A percentile compares a stretch with the other conserved stretches of the same genome.
Conservation (phyloP, 2,113 vertebrate genomes). For the Ardeotis arabs region DNA sequence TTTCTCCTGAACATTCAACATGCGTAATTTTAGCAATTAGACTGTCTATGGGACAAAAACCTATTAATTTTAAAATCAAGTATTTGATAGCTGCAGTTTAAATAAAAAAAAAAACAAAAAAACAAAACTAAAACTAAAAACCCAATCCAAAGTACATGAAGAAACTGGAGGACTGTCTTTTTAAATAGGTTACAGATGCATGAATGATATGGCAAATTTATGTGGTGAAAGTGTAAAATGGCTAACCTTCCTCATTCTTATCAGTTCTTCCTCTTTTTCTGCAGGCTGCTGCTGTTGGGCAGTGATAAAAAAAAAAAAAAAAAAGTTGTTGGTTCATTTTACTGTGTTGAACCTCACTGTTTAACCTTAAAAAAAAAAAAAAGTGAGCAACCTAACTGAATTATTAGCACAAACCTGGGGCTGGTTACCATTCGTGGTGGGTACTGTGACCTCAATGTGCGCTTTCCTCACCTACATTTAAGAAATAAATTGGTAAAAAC, state of each 20-base stretch:
- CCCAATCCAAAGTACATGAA: slow-evolving; percentile 54
- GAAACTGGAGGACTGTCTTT: slow-evolving; percentile 74
- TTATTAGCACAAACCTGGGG: slow-evolving; percentile 87
- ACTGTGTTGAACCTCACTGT: slow-evolving; percentile 37
- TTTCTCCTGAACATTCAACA: neutral
- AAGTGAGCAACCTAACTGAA: slow-evolving; percentile 56
- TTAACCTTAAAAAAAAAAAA: neutral
- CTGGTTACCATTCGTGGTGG: slow-evolving; percentile 82
- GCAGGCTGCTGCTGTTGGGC: slow-evolving; percentile 86
- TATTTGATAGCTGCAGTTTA: neutral
- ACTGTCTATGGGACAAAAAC: neutral
- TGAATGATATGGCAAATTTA: slow-evolving; percentile 48
- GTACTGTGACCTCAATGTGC: slow-evolving; percentile 81
- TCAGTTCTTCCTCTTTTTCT: slow-evolving; percentile 86
- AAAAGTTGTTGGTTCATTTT: slow-evolving; percentile 64
- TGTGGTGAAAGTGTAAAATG: slow-evolving; percentile 60
- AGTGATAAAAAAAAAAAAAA: slow-evolving; percentile 67
- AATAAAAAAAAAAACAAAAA: neutral
- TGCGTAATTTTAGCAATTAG: neutral
- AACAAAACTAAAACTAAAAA: neutral
- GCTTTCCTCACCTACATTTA: slow-evolving; percentile 86
- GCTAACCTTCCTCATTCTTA: slow-evolving; percentile 98
- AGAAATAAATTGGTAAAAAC: slow-evolving; percentile 80
- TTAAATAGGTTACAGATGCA: slow-evolving; percentile 68
- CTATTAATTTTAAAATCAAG: neutral